Percentiles rank a stretch among this genome's conserved stretches.
These are phyloP conservation scores for Mus minutoides DNA, from an alignment of 2,797 vertebrate species.

Conservation along the genomic window DNA sequence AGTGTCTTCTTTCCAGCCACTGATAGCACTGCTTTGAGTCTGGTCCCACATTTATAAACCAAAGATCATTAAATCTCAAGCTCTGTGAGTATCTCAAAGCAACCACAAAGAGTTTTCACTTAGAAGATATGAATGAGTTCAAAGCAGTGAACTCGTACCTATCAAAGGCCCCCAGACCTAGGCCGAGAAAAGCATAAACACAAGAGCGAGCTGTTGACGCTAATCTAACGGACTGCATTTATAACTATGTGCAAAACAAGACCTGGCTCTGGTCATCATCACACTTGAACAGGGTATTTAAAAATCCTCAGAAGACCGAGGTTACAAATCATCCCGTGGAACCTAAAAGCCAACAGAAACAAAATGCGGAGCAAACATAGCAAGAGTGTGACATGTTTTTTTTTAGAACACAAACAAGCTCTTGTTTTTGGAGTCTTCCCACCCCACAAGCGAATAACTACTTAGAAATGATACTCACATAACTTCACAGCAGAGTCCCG, in stretches of 20 bases:
- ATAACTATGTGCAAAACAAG: conserved; percentile 11
- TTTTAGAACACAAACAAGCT: conserved; percentile 41
- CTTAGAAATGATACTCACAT: neutral
- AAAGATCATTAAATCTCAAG: neutral
- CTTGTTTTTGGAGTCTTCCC: conserved; percentile 38
- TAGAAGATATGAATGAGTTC: conserved; percentile 24
- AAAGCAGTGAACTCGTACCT: conserved; percentile 32
- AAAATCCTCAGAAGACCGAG: neutral
- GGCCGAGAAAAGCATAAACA: neutral
- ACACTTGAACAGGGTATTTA: neutral
- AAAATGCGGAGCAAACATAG: neutral
- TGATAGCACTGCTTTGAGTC: neutral
- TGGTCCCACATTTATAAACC: neutral
- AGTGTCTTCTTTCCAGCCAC: neutral
- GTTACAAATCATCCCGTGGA: neutral
- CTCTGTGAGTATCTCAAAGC: neutral
- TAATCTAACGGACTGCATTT: conserved; percentile 14
- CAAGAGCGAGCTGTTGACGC: conserved; percentile 16
- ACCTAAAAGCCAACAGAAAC: neutral
- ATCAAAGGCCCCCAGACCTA: conserved; percentile 16
- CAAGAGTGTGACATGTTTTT: neutral
- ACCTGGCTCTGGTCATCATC: neutral
- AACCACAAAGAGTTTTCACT: neutral
- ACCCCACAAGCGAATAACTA: neutral
- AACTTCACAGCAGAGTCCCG: neutral